Conservation (phyloP, 2,113 vertebrate species). For the Lepisosteus oculatus region DNA sequence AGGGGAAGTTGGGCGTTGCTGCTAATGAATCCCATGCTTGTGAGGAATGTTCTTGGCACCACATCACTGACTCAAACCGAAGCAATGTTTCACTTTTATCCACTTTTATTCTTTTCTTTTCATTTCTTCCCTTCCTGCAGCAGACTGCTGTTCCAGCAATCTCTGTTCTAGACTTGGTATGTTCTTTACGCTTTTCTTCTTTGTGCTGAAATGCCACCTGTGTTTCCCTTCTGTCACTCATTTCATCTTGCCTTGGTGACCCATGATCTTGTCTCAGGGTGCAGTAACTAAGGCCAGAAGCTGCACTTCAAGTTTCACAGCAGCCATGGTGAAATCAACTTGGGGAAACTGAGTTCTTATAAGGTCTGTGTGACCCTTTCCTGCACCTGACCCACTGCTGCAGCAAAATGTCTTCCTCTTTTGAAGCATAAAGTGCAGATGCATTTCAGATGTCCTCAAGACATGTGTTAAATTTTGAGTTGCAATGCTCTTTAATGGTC, state of each 20-base stretch:
- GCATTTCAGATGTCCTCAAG: too few species aligned
- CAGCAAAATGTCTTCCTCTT: too few species aligned
- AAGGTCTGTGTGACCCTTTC: too few species aligned
- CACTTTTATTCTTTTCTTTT: constrained; percentile 46
- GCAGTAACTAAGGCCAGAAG: too few species aligned
- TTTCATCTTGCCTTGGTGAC: constrained; percentile 40
- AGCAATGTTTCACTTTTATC: constrained; percentile 71
- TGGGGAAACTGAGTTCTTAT: too few species aligned
- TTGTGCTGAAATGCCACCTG: constrained; percentile 54
- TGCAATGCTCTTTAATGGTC: too few species aligned
- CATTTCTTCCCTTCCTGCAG: constrained; percentile 79
- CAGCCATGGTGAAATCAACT: too few species aligned
- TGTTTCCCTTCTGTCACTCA: constrained; percentile 53
- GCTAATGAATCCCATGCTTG: constrained; percentile 40
- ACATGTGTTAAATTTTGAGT: too few species aligned
- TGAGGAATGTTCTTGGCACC: constrained; percentile 56
- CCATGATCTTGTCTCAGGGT: constrained; percentile 31
- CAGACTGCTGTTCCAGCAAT: constrained; percentile 99
- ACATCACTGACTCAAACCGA: constrained; percentile 37
- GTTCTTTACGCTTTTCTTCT: constrained; percentile 68
- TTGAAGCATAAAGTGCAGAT: too few species aligned
- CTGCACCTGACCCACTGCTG: too few species aligned
- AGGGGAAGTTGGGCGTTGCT: constrained; percentile 18
- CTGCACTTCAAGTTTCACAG: too few species aligned
- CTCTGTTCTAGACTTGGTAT: constrained; percentile 99